Conservation (phyloP, 2,797 vertebrate species). For the Tapera naevia region DNA sequence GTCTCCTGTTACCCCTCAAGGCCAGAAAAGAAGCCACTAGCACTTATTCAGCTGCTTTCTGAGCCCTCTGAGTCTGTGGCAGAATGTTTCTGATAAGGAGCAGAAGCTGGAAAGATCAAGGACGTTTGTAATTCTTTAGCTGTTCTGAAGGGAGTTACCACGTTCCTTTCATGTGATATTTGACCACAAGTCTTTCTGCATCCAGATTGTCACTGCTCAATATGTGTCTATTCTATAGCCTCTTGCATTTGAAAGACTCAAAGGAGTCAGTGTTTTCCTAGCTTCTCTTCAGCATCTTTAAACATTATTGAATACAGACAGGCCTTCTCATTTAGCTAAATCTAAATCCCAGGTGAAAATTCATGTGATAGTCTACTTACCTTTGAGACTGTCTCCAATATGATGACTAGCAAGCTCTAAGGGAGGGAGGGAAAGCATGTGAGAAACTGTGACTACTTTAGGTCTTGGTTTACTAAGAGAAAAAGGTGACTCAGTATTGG, state of each 20-base stretch:
- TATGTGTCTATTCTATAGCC: not conserved
- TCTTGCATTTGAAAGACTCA: not conserved
- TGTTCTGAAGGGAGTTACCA: not conserved
- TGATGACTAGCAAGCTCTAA: not conserved
- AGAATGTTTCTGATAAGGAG: not conserved
- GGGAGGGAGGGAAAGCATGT: not conserved
- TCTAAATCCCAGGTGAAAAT: not conserved
- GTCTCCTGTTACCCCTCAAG: accelerated
- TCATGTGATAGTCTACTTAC: not conserved
- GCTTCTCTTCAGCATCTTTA: not conserved
- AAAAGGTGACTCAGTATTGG: not conserved
- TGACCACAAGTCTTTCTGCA: not conserved
- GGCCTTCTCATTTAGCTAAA: not conserved
- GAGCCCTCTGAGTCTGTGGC: not conserved
- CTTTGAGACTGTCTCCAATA: not conserved
- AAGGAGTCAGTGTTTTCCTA: not conserved
- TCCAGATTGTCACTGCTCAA: not conserved
- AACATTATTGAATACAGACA: not conserved
- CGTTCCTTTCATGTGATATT: not conserved
- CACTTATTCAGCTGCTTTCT: not conserved
- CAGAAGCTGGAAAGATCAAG: not conserved
- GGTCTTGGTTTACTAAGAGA: not conserved
- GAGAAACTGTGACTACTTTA: not conserved
- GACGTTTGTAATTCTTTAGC: constrained; percentile 30
- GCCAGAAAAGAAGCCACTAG: not conserved